These are phyloP conservation scores for Rallus crepitans DNA, from an alignment of 2,797 vertebrate species.

Conservation along the genomic window DNA sequence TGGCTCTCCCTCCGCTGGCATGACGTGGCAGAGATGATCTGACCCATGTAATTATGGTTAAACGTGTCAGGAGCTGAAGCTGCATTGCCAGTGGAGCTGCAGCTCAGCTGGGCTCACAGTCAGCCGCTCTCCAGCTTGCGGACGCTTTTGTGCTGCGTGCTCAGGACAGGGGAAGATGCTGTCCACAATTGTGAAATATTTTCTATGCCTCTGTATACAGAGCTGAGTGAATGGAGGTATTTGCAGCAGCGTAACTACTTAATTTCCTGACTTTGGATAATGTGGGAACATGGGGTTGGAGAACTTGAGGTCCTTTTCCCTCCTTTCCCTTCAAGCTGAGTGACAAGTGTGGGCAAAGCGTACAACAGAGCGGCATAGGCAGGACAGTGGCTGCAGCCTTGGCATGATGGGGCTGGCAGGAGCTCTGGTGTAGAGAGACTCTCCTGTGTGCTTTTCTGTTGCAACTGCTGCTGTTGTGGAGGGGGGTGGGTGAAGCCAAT, in stretches of 20 bases:
- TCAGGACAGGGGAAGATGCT: neutral
- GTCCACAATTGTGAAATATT: neutral
- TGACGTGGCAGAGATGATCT: neutral
- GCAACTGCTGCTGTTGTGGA: neutral
- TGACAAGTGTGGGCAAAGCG: neutral
- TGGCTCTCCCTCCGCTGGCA: neutral
- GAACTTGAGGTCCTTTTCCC: neutral
- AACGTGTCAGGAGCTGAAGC: constrained; percentile 18
- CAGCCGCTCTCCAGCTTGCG: neutral
- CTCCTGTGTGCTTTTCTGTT: rapidly evolving
- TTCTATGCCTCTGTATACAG: neutral
- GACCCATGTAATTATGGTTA: constrained; percentile 47
- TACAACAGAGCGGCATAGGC: rapidly evolving
- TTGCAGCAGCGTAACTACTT: neutral
- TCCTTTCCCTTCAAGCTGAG: neutral
- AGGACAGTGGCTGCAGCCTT: neutral
- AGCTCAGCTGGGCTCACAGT: constrained; percentile 23
- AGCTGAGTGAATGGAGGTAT: neutral
- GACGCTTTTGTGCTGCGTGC: neutral
- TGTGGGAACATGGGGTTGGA: rapidly evolving
- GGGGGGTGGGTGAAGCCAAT: rapidly evolving
- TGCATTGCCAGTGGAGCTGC: neutral
- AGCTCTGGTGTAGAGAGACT: neutral
- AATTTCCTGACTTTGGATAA: neutral
- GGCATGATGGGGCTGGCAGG: neutral